Conservation (phyloP, 2,797 vertebrate genomes). For the Chaunax sp. region DNA sequence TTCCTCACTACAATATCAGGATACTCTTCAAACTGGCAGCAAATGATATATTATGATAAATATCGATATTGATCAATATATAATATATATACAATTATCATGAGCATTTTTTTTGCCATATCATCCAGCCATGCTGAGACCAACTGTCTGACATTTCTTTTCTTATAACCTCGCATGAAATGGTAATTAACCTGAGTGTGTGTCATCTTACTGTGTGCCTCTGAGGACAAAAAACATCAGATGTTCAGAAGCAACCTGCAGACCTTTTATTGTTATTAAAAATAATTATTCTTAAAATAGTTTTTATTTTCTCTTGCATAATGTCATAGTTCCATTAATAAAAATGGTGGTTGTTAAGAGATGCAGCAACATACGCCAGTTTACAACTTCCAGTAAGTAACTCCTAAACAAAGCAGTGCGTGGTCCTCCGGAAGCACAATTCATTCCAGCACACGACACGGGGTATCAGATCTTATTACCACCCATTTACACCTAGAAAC, state of each 20-base stretch:
- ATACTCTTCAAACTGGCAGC: too few species aligned
- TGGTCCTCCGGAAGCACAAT: constrained; percentile 64
- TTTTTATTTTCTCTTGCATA: constrained; percentile 14
- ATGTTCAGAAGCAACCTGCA: constrained; percentile 6
- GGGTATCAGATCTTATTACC: constrained; percentile 64
- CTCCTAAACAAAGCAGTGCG: constrained; percentile 64
- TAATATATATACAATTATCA: too few species aligned
- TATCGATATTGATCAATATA: too few species aligned
- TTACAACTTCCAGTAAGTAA: too few species aligned
- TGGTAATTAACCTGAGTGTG: constrained; percentile 76
- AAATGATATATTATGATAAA: too few species aligned
- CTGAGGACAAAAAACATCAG: constrained; percentile 1
- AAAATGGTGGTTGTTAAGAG: constrained; percentile 15
- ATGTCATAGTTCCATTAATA: constrained; percentile 26
- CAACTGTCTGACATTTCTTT: constrained; percentile 59
- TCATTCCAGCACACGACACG: constrained; percentile 64
- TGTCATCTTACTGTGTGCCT: constrained; percentile 40
- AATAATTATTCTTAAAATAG: neutral
- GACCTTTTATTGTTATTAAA: neutral
- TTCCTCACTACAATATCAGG: too few species aligned
- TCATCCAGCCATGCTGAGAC: constrained; percentile 32
- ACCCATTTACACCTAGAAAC: constrained; percentile 67
- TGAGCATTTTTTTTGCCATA: too few species aligned
- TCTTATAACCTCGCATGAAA: constrained; percentile 53
- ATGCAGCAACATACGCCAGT: neutral